phyloP scores from a whole-genome alignment of 2,888 invertebrate genomes.

The Diaphora mendica region DNA sequence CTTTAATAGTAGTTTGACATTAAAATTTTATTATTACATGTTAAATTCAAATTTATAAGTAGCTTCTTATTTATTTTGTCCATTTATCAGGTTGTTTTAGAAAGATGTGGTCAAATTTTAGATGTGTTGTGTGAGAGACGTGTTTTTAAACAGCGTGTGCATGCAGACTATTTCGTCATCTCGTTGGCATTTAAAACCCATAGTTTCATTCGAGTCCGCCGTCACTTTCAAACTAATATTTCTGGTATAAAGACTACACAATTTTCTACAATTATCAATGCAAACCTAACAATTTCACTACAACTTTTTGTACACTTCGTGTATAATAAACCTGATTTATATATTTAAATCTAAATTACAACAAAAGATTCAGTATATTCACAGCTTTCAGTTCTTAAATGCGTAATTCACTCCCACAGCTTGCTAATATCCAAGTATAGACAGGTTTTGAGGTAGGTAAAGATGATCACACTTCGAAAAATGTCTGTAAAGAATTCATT shows the following conservation, averaged over 20 bases:
- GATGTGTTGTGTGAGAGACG: too few species aligned
- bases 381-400: not conserved
- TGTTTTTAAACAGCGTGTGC: not conserved
- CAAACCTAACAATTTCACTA: not conserved
- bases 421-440: not conserved
- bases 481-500: not conserved
- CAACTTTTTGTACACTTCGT: not conserved
- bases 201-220: not conserved
- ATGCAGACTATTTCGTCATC: not conserved
- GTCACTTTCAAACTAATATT: not conserved
- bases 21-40: not conserved
- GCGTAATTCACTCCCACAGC: not conserved
- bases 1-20: too few species aligned
- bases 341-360: not conserved
- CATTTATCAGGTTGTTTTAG: too few species aligned
- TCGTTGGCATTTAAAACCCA: not conserved
- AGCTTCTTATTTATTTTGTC: too few species aligned
- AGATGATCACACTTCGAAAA: not conserved
- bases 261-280: not conserved
- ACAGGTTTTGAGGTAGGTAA: not conserved
- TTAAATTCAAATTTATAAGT: too few species aligned
- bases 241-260: not conserved
- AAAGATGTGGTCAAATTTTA: too few species aligned
- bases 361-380: not conserved
- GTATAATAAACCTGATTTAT: not conserved